Conservation (phyloP, 2,113 vertebrate genomes). For the Columbina picui region DNA sequence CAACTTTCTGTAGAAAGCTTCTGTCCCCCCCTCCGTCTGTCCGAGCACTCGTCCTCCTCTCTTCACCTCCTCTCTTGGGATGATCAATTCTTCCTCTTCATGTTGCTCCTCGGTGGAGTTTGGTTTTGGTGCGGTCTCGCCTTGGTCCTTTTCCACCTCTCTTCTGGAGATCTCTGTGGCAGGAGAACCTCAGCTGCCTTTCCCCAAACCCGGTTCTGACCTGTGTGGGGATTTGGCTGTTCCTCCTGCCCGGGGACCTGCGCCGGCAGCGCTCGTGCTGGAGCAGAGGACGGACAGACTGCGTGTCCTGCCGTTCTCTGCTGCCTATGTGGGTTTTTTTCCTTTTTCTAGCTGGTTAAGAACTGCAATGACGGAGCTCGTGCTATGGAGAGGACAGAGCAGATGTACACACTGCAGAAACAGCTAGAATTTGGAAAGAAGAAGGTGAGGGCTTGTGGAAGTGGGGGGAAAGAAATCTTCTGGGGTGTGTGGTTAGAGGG, state of each 20-base stretch:
- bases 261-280: neutral
- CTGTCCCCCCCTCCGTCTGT: neutral
- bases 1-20: neutral
- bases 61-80: neutral
- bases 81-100: neutral
- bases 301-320: accelerated
- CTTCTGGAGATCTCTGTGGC: neutral
- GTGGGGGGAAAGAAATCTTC: too few species aligned
- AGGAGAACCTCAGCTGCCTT: neutral
- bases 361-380: slow-evolving; percentile 91
- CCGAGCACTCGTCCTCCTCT: neutral
- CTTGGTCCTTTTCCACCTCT: neutral
- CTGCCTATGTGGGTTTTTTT: neutral
- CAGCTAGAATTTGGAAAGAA: slow-evolving; percentile 95
- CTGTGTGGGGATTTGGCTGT: neutral
- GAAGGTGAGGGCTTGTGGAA: slow-evolving; percentile 79
- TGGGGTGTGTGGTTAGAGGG: neutral
- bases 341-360: slow-evolving; percentile 82
- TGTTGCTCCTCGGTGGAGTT: neutral
- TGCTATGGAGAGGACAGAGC: slow-evolving; percentile 92
- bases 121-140: neutral
- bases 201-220: neutral
- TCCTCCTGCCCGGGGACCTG: neutral
- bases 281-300: neutral
- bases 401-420: slow-evolving; percentile 93